A percentile compares a stretch with the other conserved stretches of the same genome.
These are phyloP conservation scores for Coronaproctus castanopsis DNA, from an alignment of 2,888 invertebrate species.

Conservation along the genomic window DNA sequence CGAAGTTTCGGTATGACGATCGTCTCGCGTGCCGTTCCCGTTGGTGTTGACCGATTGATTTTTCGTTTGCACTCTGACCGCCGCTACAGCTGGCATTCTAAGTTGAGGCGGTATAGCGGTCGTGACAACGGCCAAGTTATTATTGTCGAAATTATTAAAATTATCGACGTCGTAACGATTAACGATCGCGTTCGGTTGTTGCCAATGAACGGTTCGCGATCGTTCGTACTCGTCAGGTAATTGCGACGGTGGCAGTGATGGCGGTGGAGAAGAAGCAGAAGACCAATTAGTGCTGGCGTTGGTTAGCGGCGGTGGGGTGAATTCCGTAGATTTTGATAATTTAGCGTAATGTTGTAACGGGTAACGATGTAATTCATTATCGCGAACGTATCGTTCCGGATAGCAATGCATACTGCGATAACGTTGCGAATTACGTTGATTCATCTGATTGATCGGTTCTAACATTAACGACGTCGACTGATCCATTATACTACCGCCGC, in stretches of 20 bases:
- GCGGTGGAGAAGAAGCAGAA: background rate
- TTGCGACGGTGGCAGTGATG: no score
- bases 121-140: no score
- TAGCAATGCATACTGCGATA: background rate
- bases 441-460: conserved; percentile 8
- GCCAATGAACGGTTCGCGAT: no score
- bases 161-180: background rate
- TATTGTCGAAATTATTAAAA: background rate
- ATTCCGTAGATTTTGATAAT: background rate
- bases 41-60: background rate
- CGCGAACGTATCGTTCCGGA: background rate
- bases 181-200: background rate
- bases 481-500: conserved; percentile 1
- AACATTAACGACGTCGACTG: conserved; percentile 9
- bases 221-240: no score
- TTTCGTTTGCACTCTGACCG: background rate
- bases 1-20: background rate
- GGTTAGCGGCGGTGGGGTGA: background rate
- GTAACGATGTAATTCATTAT: background rate
- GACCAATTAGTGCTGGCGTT: background rate
- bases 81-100: background rate
- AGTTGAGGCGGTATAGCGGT: no score
- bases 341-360: background rate
- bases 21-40: background rate
- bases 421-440: background rate